Base-by-base conservation (phyloP, 2,113 vertebrate genomes). In the Cromileptes altivelis region DNA sequence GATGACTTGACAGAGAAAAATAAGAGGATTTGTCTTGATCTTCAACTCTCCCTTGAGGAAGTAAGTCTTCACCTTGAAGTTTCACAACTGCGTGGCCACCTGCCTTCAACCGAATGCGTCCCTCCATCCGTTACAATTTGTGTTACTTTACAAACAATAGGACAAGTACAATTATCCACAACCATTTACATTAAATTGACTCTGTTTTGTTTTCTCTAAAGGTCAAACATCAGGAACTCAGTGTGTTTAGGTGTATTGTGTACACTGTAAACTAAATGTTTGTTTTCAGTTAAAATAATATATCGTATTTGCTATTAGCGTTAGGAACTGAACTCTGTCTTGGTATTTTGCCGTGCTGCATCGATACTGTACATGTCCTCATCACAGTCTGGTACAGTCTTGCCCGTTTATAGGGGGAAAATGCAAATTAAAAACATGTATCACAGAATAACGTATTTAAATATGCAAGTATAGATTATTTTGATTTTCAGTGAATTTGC, bases 1-100 rank as follows among this genome's bases (percentile, higher is more conserved):
- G 91, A 93, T 93, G 92, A 92, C 90, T 94, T 93, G 95, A 94
- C 94, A 91, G 91, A 94, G 94, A 93, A 91, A 94, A 94, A 94
- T 94, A 90, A 89, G 84, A 93, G 88, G 85, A 94, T 94, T 94
- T 94, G 89, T 95, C 94, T 94, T 94, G 85, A 93, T 95, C 92
- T 91, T 88, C 75, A 52, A 27, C 71, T 79, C 84, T 89, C 89
- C 93, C 93, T 88, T 19, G 87, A 93, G 91, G 83, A 91, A 88
- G 85, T 82, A 76, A 77, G 91, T 85, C 88, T 88, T 91, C 92
- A 91, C 91, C 85, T 91, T 88, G 84, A 90, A 90, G 92, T 93
- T 92, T 70, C 84, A 71, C 79, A 80, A 89, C 84, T 45, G 70
- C 75, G 61, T 6, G 53, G 75, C n/a, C 37, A 56, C 58, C 64